phyloP scores from a whole-genome alignment of 2,113 vertebrate genomes.

The Myanophis thanlyinensis region DNA sequence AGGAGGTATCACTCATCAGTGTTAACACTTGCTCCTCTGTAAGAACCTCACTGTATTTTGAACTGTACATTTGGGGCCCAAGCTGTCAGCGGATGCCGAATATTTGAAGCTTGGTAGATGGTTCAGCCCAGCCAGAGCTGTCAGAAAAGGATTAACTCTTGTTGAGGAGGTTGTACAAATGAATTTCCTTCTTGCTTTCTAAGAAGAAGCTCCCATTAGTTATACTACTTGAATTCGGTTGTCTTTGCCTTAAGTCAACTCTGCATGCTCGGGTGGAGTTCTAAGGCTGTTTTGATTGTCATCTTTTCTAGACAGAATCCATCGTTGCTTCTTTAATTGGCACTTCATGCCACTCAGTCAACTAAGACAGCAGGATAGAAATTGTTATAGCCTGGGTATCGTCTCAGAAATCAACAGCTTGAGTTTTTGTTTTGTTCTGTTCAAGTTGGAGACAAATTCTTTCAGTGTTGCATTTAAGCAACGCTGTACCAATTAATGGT shows the following conservation, averaged over 20 bases:
- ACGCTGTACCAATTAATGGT: neutral
- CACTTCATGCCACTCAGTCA: neutral
- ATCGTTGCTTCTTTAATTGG: neutral
- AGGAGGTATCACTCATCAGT: conserved; percentile 1
- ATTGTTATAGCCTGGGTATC: neutral
- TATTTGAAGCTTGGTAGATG: neutral
- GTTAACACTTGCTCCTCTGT: neutral
- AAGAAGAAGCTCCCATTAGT: neutral
- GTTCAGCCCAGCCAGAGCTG: neutral
- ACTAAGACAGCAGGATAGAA: neutral
- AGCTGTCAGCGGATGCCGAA: neutral
- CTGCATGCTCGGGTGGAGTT: neutral
- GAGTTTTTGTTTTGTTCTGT: neutral
- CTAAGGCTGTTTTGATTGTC: neutral
- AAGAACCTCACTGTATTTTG: neutral
- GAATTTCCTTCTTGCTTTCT: neutral
- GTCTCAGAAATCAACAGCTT: conserved; percentile 3
- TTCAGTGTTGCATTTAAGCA: neutral
- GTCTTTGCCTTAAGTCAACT: neutral
- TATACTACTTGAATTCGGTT: neutral
- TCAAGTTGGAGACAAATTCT: neutral
- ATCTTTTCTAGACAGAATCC: conserved; percentile 1
- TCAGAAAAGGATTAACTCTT: neutral
- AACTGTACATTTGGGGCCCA: neutral
- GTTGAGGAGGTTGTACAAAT: neutral